These are phyloP conservation scores for Pasiphila rectangulata DNA, from an alignment of 2,888 invertebrate genomes.

Conservation along the genomic window DNA sequence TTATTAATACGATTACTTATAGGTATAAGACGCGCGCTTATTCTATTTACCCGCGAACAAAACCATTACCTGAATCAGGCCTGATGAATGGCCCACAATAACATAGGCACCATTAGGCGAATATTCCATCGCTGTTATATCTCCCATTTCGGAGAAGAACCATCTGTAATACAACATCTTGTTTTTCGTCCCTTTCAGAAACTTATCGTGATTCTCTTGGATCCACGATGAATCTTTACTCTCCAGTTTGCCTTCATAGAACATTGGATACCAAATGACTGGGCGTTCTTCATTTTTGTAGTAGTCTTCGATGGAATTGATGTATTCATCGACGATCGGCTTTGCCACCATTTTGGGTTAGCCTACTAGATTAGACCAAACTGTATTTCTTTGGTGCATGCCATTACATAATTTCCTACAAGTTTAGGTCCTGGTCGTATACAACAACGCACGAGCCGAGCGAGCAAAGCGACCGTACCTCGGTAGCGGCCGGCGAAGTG, in stretches of 20 bases:
- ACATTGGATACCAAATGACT: slow-evolving; percentile 61
- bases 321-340: slow-evolving; percentile 45
- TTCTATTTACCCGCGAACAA: slow-evolving; percentile 9
- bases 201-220: slow-evolving; percentile 48
- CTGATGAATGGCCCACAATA: slow-evolving; percentile 70
- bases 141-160: slow-evolving; percentile 57
- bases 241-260: slow-evolving; percentile 39
- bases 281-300: slow-evolving; percentile 49
- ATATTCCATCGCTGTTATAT: slow-evolving; percentile 61
- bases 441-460: no score
- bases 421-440: no score
- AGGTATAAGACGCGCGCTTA: slow-evolving; percentile 1
- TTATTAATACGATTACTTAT: slow-evolving; percentile 4
- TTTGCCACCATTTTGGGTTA: slow-evolving; percentile 39
- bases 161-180: slow-evolving; percentile 54
- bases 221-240: slow-evolving; percentile 46
- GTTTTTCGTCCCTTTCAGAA: slow-evolving; percentile 52
- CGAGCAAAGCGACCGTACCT: no score
- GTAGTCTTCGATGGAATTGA: slow-evolving; percentile 39
- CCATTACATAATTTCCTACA: no score
- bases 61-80: slow-evolving; percentile 70
- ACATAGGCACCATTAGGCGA: slow-evolving; percentile 64
- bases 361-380: slow-evolving; percentile 35
- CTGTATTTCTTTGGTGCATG: no score
- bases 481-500: no score